Percentiles rank a stretch among this genome's conserved stretches.
Conservation (phyloP, 1,140 invertebrate species). For the Calliphora vicina region DNA sequence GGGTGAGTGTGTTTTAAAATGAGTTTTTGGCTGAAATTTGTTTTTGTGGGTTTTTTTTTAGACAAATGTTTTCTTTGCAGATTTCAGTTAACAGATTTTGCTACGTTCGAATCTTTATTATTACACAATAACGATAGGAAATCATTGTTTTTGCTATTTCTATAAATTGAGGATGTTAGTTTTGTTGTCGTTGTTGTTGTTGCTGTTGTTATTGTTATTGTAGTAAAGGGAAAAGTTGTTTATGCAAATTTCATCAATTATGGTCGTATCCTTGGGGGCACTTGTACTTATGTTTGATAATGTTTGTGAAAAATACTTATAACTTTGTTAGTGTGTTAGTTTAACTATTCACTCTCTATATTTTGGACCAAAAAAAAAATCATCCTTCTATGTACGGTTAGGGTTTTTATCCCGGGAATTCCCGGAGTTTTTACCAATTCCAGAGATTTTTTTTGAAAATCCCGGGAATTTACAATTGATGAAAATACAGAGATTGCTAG, state of each 20-base stretch:
- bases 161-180: too few species aligned
- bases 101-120: not conserved
- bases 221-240: not conserved
- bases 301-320: not conserved
- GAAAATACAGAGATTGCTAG: too few species aligned
- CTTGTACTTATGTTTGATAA: not conserved
- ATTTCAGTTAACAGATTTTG: not conserved
- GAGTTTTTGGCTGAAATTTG: not conserved
- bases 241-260: constrained; percentile 29
- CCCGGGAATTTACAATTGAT: too few species aligned
- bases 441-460: too few species aligned
- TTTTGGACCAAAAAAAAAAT: too few species aligned
- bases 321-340: not conserved
- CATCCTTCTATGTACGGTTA: too few species aligned
- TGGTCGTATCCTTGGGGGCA: not conserved
- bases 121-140: not conserved
- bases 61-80: not conserved
- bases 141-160: not conserved
- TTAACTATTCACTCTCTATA: too few species aligned
- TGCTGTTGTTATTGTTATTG: not conserved
- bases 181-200: not conserved
- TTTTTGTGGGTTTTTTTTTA: too few species aligned
- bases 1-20: too few species aligned
- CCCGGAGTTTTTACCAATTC: too few species aligned
- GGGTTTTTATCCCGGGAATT: too few species aligned